Base-by-base conservation (phyloP, 2,113 vertebrate species). In the Odobenus rosmarus region DNA sequence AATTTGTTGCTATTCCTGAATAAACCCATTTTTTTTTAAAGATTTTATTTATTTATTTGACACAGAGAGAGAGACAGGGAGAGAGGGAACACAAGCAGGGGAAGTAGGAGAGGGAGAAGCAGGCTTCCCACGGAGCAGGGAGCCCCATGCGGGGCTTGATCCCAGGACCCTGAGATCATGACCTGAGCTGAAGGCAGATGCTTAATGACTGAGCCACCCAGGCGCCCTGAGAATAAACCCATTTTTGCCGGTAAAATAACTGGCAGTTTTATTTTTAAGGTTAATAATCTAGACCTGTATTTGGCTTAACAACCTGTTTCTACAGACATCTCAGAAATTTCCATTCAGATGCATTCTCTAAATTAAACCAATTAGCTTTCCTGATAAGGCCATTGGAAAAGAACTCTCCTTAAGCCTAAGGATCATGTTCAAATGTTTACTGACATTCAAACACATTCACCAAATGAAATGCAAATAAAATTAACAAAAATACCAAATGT, bases 321-420 rank as follows among this genome's bases (percentile, higher is more conserved):
- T 55, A 79, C 2, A 77, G 36, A 59, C 9, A 46, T n/a, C 36
- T 39, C n/a, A 92, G 67, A 84, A 89, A 88, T 72, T 21, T 88
- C 61, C 67, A 80, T 74, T 64, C 7, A 88, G 42, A n/a, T 72
- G 5, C 16, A 39, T 72, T 92, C 82, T 71, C 55, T 59, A 57
- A 84, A 74, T 89, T 92, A 84, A 96, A 62, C 23, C 26, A 83
- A 33, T 83, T 90, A 57, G 62, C 15, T 85, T 89, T 89, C 23
- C 87, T 84, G 61, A 62, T 77, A 42, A 39, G 23, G 21, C 31
- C 33, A 71, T 19, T 79, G 21, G 18, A 36, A 82, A 49, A 77
- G 26, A 55, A 7, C 9, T 95, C 36, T 93, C 42, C 11, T 72
- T 77, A 83, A 71, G 67, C 39, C 57, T 15, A 49, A 87, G 26